Conservation (phyloP, 1,140 invertebrate species). For the Teleopsis dalmanni region DNA sequence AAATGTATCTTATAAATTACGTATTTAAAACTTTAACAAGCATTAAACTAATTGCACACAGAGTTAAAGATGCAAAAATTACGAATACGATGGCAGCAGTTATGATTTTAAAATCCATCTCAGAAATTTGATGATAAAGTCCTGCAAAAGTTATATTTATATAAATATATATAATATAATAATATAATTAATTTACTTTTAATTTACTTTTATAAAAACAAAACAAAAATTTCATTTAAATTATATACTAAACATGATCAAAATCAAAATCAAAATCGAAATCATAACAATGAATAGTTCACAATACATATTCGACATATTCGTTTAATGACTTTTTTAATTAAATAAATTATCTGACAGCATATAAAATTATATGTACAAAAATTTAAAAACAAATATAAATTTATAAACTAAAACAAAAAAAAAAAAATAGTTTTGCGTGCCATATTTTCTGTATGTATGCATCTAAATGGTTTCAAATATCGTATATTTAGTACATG, state of each 20-base stretch:
- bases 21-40: too few species aligned
- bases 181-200: background rate
- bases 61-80: conserved; percentile 5
- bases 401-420: too few species aligned
- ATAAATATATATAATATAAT: background rate
- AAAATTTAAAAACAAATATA: too few species aligned
- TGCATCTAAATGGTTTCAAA: too few species aligned
- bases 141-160: conserved; percentile 28
- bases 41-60: too few species aligned
- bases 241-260: background rate
- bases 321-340: background rate
- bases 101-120: conserved; percentile 44
- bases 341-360: too few species aligned
- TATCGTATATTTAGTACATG: too few species aligned
- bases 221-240: background rate
- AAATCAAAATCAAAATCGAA: conserved; percentile 1
- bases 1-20: too few species aligned
- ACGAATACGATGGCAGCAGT: conserved; percentile 32
- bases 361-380: too few species aligned
- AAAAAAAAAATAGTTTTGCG: background rate
- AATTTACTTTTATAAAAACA: background rate
- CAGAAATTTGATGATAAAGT: conserved; percentile 43
- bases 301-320: background rate
- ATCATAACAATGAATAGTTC: background rate
- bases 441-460: too few species aligned